These are phyloP conservation scores for Luscinia megarhynchos DNA, from an alignment of 2,797 vertebrate genomes.

Conservation along the genomic window DNA sequence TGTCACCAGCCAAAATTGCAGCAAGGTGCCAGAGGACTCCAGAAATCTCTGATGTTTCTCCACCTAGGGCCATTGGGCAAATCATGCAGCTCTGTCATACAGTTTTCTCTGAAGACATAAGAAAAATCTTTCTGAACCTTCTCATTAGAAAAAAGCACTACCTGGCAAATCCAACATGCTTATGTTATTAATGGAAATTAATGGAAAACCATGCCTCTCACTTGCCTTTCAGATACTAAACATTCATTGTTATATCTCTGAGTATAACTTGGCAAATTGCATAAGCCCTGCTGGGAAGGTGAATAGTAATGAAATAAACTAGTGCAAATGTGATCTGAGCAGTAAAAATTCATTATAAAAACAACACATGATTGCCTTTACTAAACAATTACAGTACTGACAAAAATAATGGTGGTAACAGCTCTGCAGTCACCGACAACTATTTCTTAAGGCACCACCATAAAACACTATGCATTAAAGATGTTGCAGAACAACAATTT, in stretches of 20 bases:
- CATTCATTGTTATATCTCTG: neutral
- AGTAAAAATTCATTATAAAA: conserved; percentile 31
- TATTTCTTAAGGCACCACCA: neutral
- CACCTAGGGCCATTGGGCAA: neutral
- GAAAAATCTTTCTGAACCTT: neutral
- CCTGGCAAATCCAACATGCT: neutral
- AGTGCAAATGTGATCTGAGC: neutral
- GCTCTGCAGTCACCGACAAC: neutral
- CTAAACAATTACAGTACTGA: neutral
- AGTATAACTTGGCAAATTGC: neutral
- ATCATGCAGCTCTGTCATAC: neutral
- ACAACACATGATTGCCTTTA: neutral
- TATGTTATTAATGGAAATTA: neutral
- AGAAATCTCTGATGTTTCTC: neutral
- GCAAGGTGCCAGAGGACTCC: neutral
- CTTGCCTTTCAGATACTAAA: conserved; percentile 1
- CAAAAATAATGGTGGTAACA: neutral
- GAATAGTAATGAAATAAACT: neutral
- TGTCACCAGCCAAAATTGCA: neutral
- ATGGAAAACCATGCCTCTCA: conserved; percentile 9
- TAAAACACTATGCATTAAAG: neutral
- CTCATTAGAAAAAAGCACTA: neutral
- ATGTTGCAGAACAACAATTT: neutral
- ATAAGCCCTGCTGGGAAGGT: neutral
- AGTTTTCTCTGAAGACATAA: neutral